Percentiles rank a stretch among this genome's conserved stretches.
These are phyloP conservation scores for Hetaerina titia DNA, from an alignment of 2,888 invertebrate species.

Conservation along the genomic window DNA sequence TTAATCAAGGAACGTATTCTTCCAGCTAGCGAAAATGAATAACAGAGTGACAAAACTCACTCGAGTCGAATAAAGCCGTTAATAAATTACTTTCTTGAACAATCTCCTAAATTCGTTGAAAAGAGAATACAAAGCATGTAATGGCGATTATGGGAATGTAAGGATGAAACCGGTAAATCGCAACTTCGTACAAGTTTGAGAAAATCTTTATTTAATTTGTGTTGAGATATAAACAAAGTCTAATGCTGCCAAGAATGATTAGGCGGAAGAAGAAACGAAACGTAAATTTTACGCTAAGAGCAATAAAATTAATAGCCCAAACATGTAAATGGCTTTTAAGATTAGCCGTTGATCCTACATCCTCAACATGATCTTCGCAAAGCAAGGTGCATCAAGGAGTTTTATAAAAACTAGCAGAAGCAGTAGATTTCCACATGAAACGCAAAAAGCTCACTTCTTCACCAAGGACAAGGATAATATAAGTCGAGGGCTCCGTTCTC, in stretches of 20 bases:
- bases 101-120: too few relatives aligned
- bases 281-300: not conserved
- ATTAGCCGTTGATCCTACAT: not conserved
- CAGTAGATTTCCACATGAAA: not conserved
- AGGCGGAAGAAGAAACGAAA: not conserved
- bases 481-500: not conserved
- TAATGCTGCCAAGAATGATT: not conserved
- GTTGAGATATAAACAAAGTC: not conserved
- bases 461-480: not conserved
- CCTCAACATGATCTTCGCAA: not conserved
- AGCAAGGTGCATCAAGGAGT: not conserved
- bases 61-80: too few relatives aligned
- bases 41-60: too few relatives aligned
- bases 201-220: too few relatives aligned
- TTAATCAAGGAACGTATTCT: too few relatives aligned
- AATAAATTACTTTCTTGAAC: too few relatives aligned
- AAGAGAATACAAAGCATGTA: too few relatives aligned
- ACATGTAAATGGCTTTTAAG: not conserved
- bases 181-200: too few relatives aligned
- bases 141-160: too few relatives aligned
- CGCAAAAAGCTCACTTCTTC: not conserved
- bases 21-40: too few relatives aligned
- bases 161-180: too few relatives aligned
- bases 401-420: not conserved
- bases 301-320: not conserved